Base-by-base conservation (phyloP, 2,113 vertebrate species). In the Dendrocopos noguchii region DNA sequence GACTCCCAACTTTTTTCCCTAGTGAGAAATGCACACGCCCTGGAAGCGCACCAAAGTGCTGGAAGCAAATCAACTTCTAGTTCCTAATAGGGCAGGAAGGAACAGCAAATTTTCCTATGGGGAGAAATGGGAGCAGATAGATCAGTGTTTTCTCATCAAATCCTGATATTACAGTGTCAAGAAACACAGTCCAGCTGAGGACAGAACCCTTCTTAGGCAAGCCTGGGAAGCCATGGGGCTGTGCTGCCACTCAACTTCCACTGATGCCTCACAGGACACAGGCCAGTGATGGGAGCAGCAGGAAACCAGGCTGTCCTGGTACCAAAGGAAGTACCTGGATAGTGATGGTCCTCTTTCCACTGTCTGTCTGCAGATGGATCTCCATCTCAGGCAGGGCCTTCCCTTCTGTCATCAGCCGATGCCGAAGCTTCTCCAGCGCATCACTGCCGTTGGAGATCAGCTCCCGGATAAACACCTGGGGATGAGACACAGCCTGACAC, bases 401-500 rank as follows among this genome's bases (percentile, higher is more conserved):
- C 14, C 98, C 98, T 19, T 96, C 97, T 3, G 98, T 97, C 74
- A 98, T 95, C 90, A 99, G 95, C 68, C 97, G 98, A 87, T 99
- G 98, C 1, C 99, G 98, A 79, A 99, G 97, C 70, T 99, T 99
- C 95, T 99, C 99, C 94, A 99, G 96, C 9, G 99, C 99, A 5
- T 99, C 99, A 0, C 99, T 99, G 81, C 98, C 97, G 0, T 99
- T 99, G 80, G 99, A 99, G 96, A 99, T 98, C 89, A 99, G 97
- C 96, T 99, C 99, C 67, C 99, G 97, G 92, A 99, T 98, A 67
- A 99, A 99, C 4, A 99, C 99, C 99, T 99, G 63, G 15, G 18
- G 50, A 72, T 0, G 2, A 53, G 44, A 73, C 74, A 86, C 52
- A 82, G 4, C 28, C 57, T 13, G 29, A 21, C 10, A 4, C 52